Evolutionary conservation across 92 coral and sea anemone species (phyloP).

Genomic region (Galaxea fascicularis): DNA sequence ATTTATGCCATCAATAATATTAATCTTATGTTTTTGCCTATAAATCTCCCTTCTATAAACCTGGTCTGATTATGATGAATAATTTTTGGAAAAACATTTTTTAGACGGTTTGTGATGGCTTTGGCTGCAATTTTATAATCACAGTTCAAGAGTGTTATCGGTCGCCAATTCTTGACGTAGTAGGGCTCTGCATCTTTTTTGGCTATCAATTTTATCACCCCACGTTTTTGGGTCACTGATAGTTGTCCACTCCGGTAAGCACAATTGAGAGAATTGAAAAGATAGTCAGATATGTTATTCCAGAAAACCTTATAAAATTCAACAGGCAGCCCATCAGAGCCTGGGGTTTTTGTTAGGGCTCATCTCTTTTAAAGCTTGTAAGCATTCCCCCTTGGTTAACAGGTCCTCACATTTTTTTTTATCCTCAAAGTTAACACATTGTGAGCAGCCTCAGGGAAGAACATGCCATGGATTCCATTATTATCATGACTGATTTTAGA

Average conservation of each 20-base stretch:
- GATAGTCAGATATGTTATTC: neutral
- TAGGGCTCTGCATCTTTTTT: conserved; percentile 9
- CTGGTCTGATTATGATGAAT: too few species aligned
- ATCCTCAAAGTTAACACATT: neutral
- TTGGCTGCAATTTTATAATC: too few species aligned
- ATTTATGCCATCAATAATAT: too few species aligned
- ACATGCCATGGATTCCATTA: neutral
- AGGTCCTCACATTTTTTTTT: conserved; percentile 1
- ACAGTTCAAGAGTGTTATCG: too few species aligned
- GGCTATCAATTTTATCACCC: neutral
- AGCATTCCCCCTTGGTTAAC: conserved; percentile 5
- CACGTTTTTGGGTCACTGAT: neutral
- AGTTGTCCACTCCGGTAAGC: neutral
- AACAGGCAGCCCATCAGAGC: conserved; percentile 13
- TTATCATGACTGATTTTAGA: neutral
- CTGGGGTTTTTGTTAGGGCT: conserved; percentile 23
- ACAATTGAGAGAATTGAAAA: neutral
- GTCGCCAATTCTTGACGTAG: too few species aligned
- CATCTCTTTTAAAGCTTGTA: conserved; percentile 13
- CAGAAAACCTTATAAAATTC: too few species aligned
- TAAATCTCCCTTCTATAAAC: too few species aligned
- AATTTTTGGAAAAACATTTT: too few species aligned
- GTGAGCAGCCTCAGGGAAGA: neutral
- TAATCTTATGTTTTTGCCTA: too few species aligned
- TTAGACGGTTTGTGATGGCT: too few species aligned